Base-by-base conservation (phyloP, 2,797 vertebrate genomes). In the Chrosomus eos region DNA sequence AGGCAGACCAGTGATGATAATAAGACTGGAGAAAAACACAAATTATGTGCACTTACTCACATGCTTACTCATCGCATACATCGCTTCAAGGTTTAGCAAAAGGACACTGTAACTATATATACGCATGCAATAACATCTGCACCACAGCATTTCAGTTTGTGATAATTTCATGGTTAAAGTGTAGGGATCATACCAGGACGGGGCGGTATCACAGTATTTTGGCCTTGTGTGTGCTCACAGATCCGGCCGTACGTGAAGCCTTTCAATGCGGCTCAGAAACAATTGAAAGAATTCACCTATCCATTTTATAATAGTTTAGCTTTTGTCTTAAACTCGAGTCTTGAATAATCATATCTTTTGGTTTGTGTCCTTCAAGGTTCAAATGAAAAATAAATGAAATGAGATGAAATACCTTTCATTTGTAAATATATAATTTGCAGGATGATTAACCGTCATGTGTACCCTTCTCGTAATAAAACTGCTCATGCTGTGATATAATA, bases 1-100 rank as follows among this genome's bases (percentile, higher is more conserved):
- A 85, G 82, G 83, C 86, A 81, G 86, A 87, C 82, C 78, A 77
- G 86, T 71, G 64, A 80, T 71, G 82, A 81, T 85, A 78, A 85
- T 78, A 87, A 82, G 66, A 85, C 64, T 64, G 80, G 79, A 76
- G 78, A 84, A 81, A 87, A 84, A 83, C 82, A 83, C 73, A 84
- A 84, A 84, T 84, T 71, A 87, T 84, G 64, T 84, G 64, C 82
- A 81, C 86, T 87, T 84, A 84, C 86, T 87, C 82, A 84, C 64
- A 76, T 74, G 71, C 71, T 84, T 84, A 84, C 86, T 81, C 82
- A 85, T 70, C 53, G 66, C 74, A 26, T 71, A 36, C 82, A 72
- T 84, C 40, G 82, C 86, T 81, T 68, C 40, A 58, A 85, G 86
- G 78, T 53, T 72, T 26, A 13, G 40, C 53, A 7, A 84, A 84